These are phyloP conservation scores for Nibea albiflora DNA, from an alignment of 2,113 vertebrate species.

Conservation along the genomic window DNA sequence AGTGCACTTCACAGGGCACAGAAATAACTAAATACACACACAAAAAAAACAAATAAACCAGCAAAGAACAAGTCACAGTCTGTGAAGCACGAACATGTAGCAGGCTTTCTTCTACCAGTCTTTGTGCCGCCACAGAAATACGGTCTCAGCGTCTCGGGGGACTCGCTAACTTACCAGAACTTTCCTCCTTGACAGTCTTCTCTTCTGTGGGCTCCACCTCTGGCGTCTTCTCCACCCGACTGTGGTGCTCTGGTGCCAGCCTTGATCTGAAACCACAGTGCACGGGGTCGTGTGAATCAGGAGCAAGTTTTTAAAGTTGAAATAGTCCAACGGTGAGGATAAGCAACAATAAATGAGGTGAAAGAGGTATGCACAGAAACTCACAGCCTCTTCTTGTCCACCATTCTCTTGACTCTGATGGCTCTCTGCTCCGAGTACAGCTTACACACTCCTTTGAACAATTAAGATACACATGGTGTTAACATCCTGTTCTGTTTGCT, in stretches of 20 bases:
- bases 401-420: conserved; percentile 92
- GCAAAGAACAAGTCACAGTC: neutral
- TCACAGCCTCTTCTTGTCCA: conserved; percentile 98
- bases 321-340: neutral
- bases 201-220: conserved; percentile 81
- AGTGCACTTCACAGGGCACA: neutral
- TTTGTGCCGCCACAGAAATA: conserved; percentile 5
- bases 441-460: conserved; percentile 91
- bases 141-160: neutral
- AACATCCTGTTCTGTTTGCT: neutral
- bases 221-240: conserved; percentile 71
- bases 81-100: neutral
- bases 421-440: conserved; percentile 98
- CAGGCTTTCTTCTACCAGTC: neutral
- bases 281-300: neutral
- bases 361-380: conserved; percentile 65
- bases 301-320: neutral
- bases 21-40: neutral
- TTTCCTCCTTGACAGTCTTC: conserved; percentile 83
- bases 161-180: conserved; percentile 79
- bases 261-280: conserved; percentile 85
- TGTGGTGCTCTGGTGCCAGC: conserved; percentile 89
- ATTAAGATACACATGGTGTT: neutral
- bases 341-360: neutral
- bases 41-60: neutral